Conservation (phyloP, 64 coral and sea anemone genomes). For the Dendrophyllia cribrosa region DNA sequence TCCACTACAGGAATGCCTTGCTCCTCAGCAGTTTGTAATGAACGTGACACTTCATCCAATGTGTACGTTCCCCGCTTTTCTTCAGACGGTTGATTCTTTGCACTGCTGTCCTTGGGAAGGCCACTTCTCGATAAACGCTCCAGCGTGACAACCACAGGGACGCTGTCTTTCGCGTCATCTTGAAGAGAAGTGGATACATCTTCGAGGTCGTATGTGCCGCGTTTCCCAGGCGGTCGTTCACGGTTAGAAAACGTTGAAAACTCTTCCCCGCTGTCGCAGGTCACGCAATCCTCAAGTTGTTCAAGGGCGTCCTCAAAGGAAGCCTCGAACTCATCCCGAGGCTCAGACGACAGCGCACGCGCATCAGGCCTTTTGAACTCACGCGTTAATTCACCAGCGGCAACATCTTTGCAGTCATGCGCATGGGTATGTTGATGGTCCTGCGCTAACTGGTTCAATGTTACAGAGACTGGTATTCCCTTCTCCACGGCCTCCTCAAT, state of each 20-base stretch:
- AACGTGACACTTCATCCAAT: constrained; percentile 76
- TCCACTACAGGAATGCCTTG: constrained; percentile 71
- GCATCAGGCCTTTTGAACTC: neutral
- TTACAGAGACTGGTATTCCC: constrained; percentile 63
- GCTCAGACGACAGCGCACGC: neutral
- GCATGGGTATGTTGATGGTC: neutral
- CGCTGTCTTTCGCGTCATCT: constrained; percentile 32
- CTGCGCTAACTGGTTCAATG: constrained; percentile 52
- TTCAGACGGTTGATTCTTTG: neutral
- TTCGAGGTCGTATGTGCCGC: constrained; percentile 83
- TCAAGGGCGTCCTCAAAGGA: constrained; percentile 31
- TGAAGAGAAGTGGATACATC: constrained; percentile 72
- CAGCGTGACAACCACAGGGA: constrained; percentile 73
- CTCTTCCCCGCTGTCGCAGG: neutral
- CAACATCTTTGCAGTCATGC: neutral
- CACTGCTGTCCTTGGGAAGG: neutral
- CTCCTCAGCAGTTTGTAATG: constrained; percentile 29
- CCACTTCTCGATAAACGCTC: constrained; percentile 55
- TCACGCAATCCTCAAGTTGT: constrained; percentile 30
- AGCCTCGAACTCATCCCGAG: constrained; percentile 26
- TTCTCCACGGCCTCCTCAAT: constrained; percentile 47
- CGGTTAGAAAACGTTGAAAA: neutral
- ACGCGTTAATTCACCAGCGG: neutral
- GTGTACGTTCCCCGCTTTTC: constrained; percentile 74
- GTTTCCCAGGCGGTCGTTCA: neutral